Percentiles rank a stretch among this genome's conserved stretches.
Conservation (phyloP, 53 echinoderm and acorn worm species). For the Echinometra lucunter region DNA sequence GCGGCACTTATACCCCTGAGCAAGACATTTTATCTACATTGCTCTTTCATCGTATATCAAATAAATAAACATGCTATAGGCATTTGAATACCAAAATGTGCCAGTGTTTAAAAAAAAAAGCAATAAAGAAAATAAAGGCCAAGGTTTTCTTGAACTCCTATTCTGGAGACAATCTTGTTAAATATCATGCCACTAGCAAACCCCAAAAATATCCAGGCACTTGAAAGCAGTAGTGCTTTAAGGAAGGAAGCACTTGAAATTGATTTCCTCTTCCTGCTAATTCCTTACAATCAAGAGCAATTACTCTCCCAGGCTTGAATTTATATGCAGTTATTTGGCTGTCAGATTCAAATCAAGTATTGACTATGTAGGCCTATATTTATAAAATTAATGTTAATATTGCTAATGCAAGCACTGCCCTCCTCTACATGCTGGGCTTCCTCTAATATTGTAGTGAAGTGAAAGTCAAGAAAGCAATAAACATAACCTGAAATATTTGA, state of each 20-base stretch:
- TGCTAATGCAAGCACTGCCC: not conserved
- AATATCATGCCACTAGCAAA: not conserved
- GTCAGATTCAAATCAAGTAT: not conserved
- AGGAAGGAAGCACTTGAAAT: slow-evolving; percentile 33
- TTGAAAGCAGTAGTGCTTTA: slow-evolving; percentile 1
- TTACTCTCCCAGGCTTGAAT: slow-evolving; percentile 7
- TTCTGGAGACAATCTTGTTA: not conserved
- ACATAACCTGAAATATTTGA: too few relatives aligned
- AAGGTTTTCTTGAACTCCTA: too few relatives aligned
- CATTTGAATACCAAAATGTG: too few relatives aligned
- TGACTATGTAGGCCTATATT: not conserved
- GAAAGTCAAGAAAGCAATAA: not conserved
- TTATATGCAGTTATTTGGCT: not conserved
- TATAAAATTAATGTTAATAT: too few relatives aligned
- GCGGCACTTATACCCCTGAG: too few relatives aligned
- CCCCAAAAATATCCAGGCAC: not conserved
- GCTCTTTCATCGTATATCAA: too few relatives aligned
- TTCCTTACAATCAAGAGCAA: not conserved
- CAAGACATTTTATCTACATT: too few relatives aligned
- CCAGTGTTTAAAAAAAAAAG: too few relatives aligned
- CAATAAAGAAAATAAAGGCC: too few relatives aligned
- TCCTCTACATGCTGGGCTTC: too few relatives aligned
- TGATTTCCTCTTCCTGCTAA: not conserved
- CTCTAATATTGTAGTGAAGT: not conserved
- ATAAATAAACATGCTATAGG: too few relatives aligned